A percentile compares a stretch with the other conserved stretches of the same genome.
Conservation (phyloP, 1,140 invertebrate species). For the Calliphora vicina region DNA sequence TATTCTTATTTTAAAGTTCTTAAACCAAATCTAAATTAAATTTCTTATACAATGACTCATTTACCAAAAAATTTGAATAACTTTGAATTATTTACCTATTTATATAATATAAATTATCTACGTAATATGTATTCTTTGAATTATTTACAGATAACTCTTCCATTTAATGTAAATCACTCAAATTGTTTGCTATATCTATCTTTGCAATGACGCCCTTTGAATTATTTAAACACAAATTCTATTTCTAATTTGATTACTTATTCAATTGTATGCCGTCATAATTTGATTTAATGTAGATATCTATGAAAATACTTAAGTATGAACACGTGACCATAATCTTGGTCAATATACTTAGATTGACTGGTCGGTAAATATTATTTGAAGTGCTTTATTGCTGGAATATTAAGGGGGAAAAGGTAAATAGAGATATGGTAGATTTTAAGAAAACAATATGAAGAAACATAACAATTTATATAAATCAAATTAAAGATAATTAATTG, state of each 20-base stretch:
- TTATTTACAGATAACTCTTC: too few species aligned
- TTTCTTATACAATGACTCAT: too few species aligned
- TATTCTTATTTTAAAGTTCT: too few species aligned
- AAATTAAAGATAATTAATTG: too few species aligned
- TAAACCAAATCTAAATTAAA: too few species aligned
- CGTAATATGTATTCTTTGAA: neutral
- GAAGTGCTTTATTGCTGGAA: neutral
- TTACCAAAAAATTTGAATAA: too few species aligned
- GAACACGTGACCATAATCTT: neutral
- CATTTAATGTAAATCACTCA: too few species aligned
- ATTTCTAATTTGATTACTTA: neutral
- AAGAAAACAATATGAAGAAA: too few species aligned
- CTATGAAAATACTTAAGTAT: neutral
- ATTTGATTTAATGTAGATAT: neutral
- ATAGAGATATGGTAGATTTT: too few species aligned
- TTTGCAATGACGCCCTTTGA: neutral
- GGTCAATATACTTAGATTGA: neutral
- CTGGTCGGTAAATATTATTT: neutral
- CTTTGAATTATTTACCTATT: too few species aligned
- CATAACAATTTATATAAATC: too few species aligned
- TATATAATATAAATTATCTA: neutral
- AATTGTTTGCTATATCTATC: neutral
- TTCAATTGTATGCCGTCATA: neutral
- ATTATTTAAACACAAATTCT: neutral
- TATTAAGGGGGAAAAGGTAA: too few species aligned